Evolutionary conservation across 2,113 vertebrate species (phyloP).

Genomic region (Pangasianodon hypophthalmus): DNA sequence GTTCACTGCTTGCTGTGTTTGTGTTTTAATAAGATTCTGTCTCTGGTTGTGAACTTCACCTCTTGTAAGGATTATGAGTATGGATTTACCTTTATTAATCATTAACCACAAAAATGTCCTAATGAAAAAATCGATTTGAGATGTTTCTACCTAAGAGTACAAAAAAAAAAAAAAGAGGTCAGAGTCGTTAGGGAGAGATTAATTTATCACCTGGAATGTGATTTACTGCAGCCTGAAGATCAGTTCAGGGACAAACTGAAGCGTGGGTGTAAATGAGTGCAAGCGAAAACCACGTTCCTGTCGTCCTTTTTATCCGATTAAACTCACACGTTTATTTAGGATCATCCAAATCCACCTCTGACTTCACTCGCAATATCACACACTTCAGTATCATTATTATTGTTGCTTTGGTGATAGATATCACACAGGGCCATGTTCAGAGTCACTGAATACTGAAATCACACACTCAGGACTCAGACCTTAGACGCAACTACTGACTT

Average conservation of each 20-base stretch:
- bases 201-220: neutral
- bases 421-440: too few species aligned
- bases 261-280: neutral
- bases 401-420: too few species aligned
- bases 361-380: too few species aligned
- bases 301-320: neutral
- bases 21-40: too few species aligned
- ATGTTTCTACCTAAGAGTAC: neutral
- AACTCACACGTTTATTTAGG: neutral
- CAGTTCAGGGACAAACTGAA: neutral
- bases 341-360: too few species aligned
- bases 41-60: too few species aligned
- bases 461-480: too few species aligned
- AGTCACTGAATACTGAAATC: too few species aligned
- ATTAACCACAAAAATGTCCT: neutral
- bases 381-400: too few species aligned
- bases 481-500: neutral
- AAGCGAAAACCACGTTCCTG: neutral
- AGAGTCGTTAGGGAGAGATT: neutral
- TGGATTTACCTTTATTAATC: too few species aligned
- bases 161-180: neutral
- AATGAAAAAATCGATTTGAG: neutral
- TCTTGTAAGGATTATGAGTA: too few species aligned
- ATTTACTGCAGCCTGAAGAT: neutral
- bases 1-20: too few species aligned